Evolutionary conservation across 53 echinoderm and acorn worm species (phyloP).

Genomic region (Luidia sarsii): DNA sequence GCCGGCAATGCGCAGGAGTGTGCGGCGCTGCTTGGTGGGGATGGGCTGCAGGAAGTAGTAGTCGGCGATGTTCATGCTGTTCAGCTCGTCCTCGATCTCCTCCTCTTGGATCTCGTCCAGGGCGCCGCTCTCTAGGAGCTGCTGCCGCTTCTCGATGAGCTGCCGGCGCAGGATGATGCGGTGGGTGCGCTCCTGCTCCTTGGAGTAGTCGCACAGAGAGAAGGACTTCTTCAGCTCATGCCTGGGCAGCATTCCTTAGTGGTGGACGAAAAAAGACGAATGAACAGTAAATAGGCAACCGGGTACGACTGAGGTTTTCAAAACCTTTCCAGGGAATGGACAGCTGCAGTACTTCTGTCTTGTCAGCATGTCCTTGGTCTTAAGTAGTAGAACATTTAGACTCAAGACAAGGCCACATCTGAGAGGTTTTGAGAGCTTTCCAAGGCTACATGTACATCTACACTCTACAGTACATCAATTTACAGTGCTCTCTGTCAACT

Average conservation of each 20-base stretch:
- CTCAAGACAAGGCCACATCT: too few species aligned
- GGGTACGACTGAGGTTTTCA: too few species aligned
- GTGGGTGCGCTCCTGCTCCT: slow-evolving; percentile 79
- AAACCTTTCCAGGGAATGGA: too few species aligned
- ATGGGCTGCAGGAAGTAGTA: slow-evolving; percentile 99
- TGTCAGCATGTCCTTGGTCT: too few species aligned
- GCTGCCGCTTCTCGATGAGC: slow-evolving; percentile 78
- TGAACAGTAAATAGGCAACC: background rate
- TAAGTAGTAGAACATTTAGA: too few species aligned
- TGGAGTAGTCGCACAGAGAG: slow-evolving; percentile 71
- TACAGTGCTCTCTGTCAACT: too few species aligned
- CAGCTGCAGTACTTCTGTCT: too few species aligned
- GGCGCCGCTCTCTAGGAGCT: slow-evolving; percentile 64
- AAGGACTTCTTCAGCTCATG: slow-evolving; percentile 80
- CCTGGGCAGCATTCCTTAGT: slow-evolving; percentile 78
- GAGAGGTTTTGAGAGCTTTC: too few species aligned
- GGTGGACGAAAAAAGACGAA: background rate
- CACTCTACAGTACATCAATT: too few species aligned
- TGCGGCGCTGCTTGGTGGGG: slow-evolving; percentile 87
- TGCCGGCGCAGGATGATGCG: slow-evolving; percentile 77
- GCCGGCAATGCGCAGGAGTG: slow-evolving; percentile 80
- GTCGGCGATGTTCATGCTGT: slow-evolving; percentile 82
- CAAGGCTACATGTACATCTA: too few species aligned
- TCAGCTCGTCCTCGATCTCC: slow-evolving; percentile 87
- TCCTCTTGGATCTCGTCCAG: slow-evolving; percentile 62